Evolutionary conservation across 1,140 invertebrate species (phyloP).

Genomic region (Panulirus ornatus): DNA sequence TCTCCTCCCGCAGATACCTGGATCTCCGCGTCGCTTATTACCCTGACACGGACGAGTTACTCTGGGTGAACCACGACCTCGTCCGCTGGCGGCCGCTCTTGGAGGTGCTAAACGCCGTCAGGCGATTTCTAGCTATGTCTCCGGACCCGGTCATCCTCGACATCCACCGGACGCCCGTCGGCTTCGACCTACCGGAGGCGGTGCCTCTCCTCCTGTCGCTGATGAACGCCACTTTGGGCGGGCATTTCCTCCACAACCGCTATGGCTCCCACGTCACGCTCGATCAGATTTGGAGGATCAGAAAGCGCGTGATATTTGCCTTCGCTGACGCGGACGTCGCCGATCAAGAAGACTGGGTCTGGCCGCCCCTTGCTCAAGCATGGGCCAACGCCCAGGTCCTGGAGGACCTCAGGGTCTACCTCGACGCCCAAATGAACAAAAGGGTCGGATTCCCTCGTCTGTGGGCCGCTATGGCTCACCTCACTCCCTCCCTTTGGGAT

Average conservation of each 20-base stretch:
- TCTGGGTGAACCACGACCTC: constrained; percentile 77
- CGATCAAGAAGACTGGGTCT: constrained; percentile 80
- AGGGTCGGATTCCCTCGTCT: constrained; percentile 78
- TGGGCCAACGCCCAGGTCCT: constrained; percentile 74
- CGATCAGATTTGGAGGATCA: constrained; percentile 82
- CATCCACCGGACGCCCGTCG: constrained; percentile 77
- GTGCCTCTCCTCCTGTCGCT: constrained; percentile 40
- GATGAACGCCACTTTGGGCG: constrained; percentile 49
- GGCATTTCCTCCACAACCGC: constrained; percentile 33
- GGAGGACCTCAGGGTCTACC: constrained; percentile 69
- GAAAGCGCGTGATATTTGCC: constrained; percentile 83
- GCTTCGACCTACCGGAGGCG: constrained; percentile 75
- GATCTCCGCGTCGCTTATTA: constrained; percentile 77
- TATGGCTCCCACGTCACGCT: constrained; percentile 78
- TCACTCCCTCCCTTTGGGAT: constrained; percentile 85
- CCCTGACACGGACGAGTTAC: constrained; percentile 61
- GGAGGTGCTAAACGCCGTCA: constrained; percentile 76
- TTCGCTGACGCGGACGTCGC: constrained; percentile 79
- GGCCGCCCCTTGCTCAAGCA: constrained; percentile 83
- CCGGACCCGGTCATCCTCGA: constrained; percentile 78
- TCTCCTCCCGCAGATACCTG: constrained; percentile 75
- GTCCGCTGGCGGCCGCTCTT: constrained; percentile 76
- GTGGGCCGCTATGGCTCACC: constrained; percentile 89
- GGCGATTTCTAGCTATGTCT: constrained; percentile 76
- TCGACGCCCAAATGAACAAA: constrained; percentile 78